Evolutionary conservation across 2,888 invertebrate genomes (phyloP).

Genomic region (Xestia c-nigrum): DNA sequence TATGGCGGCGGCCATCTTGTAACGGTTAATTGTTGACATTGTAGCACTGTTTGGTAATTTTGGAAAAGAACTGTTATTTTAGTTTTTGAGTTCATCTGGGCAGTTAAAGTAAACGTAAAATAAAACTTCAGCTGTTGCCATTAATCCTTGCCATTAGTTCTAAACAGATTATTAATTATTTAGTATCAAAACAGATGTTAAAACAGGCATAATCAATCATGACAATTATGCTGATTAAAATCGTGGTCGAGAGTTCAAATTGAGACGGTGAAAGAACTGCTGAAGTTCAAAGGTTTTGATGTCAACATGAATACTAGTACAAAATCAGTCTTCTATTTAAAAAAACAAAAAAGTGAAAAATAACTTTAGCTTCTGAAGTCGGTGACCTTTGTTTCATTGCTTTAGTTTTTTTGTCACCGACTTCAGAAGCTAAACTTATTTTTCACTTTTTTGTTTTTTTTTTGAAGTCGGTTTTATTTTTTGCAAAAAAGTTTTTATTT

Average conservation of each 20-base stretch:
- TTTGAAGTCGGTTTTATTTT: too few species aligned
- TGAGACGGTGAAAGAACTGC: slow-evolving; percentile 1
- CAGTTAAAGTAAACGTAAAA: neutral
- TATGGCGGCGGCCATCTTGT: slow-evolving; percentile 66
- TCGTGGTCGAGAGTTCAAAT: slow-evolving; percentile 15
- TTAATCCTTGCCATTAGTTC: neutral
- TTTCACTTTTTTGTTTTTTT: too few species aligned
- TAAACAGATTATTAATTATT: neutral
- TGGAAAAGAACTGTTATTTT: slow-evolving; percentile 5
- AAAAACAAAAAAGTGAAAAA: too few species aligned
- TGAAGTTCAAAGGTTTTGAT: slow-evolving; percentile 22
- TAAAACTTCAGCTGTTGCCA: neutral
- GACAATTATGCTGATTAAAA: slow-evolving; percentile 8
- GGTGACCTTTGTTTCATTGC: too few species aligned
- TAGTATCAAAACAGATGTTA: slow-evolving; percentile 4
- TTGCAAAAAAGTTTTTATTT: too few species aligned
- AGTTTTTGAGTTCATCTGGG: neutral
- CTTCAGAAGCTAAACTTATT: too few species aligned
- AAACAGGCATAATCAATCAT: neutral
- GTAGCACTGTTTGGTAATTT: slow-evolving; percentile 52
- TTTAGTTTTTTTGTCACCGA: too few species aligned
- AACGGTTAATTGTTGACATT: slow-evolving; percentile 63
- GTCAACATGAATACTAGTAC: neutral
- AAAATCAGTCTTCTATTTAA: neutral
- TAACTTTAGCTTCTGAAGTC: too few species aligned